These are phyloP conservation scores for Sphenodon punctatus DNA, from an alignment of 2,797 vertebrate genomes.

Conservation along the genomic window DNA sequence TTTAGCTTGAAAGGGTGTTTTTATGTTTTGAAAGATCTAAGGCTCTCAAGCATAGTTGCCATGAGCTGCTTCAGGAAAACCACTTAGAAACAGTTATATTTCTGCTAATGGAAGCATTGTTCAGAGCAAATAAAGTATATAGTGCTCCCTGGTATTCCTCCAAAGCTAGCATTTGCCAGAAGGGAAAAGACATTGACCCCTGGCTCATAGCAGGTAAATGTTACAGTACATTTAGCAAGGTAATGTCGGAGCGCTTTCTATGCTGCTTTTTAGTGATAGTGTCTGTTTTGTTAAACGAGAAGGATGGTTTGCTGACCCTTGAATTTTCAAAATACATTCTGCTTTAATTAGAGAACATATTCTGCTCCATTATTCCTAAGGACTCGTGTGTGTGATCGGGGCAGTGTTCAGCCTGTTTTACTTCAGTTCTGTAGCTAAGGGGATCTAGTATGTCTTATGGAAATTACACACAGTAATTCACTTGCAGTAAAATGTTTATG, in stretches of 20 bases:
- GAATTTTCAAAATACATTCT: background rate
- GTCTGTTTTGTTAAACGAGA: background rate
- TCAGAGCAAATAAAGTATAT: slow-evolving; percentile 50
- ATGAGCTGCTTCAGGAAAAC: slow-evolving; percentile 37
- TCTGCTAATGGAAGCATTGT: slow-evolving; percentile 63
- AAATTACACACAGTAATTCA: background rate
- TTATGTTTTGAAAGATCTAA: slow-evolving; percentile 35
- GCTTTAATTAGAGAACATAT: background rate
- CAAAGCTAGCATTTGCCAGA: slow-evolving; percentile 27
- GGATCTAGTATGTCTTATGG: background rate
- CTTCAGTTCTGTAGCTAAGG: background rate
- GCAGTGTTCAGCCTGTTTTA: background rate
- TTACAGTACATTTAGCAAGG: slow-evolving; percentile 13
- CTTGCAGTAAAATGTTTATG: background rate
- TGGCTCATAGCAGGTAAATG: slow-evolving; percentile 17
- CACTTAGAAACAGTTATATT: slow-evolving; percentile 22
- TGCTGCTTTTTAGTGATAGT: slow-evolving; percentile 25
- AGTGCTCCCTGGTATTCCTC: slow-evolving; percentile 5
- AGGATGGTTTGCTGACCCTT: background rate
- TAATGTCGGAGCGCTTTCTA: slow-evolving; percentile 24
- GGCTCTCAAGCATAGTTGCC: background rate
- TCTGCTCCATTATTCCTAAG: background rate
- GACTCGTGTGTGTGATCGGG: background rate
- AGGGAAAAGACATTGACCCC: slow-evolving; percentile 42
- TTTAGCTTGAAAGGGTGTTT: slow-evolving; percentile 37